A percentile compares a stretch with the other conserved stretches of the same genome.
phyloP scores from a whole-genome alignment of 2,888 invertebrate genomes.

The Apamea epomidion region DNA sequence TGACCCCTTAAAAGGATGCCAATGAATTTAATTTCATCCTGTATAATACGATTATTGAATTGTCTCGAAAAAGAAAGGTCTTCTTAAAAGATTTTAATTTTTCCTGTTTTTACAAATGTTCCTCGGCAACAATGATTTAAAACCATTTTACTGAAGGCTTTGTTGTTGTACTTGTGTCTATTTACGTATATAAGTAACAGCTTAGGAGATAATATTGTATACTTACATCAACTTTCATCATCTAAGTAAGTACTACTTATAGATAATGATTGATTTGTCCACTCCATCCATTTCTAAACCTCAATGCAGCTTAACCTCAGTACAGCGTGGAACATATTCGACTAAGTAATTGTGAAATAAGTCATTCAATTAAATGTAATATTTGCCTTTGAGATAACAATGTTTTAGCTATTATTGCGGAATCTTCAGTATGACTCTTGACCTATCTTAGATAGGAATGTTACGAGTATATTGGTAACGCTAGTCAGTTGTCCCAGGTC shows the following conservation, averaged over 20 bases:
- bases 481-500: background rate
- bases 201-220: background rate
- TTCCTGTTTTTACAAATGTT: no score
- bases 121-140: no score
- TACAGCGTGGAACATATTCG: background rate
- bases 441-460: slow-evolving; percentile 43
- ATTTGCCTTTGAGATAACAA: slow-evolving; percentile 28
- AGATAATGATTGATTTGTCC: background rate
- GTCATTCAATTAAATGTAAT: background rate
- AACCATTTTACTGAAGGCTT: background rate
- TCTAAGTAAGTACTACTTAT: background rate
- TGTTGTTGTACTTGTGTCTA: background rate
- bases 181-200: background rate
- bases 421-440: slow-evolving; percentile 39
- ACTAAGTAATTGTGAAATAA: slow-evolving; percentile 2
- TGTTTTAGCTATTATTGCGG: slow-evolving; percentile 34
- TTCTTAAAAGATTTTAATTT: no score
- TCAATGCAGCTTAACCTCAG: background rate
- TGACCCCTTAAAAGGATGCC: no score
- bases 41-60: no score
- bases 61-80: no score
- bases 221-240: background rate
- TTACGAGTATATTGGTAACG: background rate
- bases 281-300: background rate
- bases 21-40: no score